Base-by-base conservation (phyloP, 2,888 invertebrate genomes). In the Hyposoter didymator region DNA sequence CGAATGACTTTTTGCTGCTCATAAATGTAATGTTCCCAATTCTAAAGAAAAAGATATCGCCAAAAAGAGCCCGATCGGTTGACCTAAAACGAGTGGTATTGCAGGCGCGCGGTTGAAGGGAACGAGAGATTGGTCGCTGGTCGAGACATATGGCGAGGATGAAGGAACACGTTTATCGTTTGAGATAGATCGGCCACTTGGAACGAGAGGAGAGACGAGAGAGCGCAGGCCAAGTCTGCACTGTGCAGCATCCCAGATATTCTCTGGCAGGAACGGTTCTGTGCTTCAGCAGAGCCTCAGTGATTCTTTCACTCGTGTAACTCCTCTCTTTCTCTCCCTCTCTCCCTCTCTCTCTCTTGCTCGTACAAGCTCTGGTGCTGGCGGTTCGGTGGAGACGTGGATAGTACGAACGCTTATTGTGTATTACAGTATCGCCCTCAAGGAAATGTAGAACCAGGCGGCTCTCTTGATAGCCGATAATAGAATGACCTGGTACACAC, bases 401-500 rank as follows among this genome's bases (percentile, higher is more conserved):
- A 78, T 78, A 55, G 69, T 55, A 70, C 76, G 62, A 78, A 39
- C 47, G 64, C 45, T 72, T 66, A 82, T 78, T 72, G 76, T 78
- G 78, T 70, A 49, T 35, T 69, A 81, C 75, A 62, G 47, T 82
- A 82, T 82, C 78, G 72, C 32, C 66, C 70, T 78, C 72, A 55
- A 72, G 64, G 64, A 62, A 55, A 66, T 52, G 72, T 66, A 52
- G 49, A 78, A 32, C 78, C 78, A 78, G 72, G 72, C 82, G 69
- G 82, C 55, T 78, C 43, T 76, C 82, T 82, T 78, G 82, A 78
- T 82, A 82, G 66, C 82, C 82, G 76, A 82, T 82, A 82, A 82
- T 82, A 82, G 76, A 72, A 78, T 62, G 82, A 52, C 69, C 47
- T 64, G 64, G 66, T 72, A 70, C 43, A 69, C n/a, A 59, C 55